These are phyloP conservation scores for Diplogasteroides magnus DNA, from an alignment of 1,140 invertebrate species.

Conservation along the genomic window DNA sequence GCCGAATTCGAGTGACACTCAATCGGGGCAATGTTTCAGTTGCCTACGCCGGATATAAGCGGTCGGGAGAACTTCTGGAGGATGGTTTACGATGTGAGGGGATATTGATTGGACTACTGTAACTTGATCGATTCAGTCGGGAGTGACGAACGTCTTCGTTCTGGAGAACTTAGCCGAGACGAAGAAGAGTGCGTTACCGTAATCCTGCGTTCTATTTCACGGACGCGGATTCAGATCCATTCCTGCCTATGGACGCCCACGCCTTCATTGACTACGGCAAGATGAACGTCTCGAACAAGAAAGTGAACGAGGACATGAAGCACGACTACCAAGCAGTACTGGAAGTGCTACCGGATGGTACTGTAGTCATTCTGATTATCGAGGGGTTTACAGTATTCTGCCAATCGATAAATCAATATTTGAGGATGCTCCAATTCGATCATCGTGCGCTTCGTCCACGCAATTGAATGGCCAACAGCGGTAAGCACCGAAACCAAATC, in stretches of 20 bases:
- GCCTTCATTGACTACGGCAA: neutral
- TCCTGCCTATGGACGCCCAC: neutral
- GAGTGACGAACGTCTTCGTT: neutral
- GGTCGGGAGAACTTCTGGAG: neutral
- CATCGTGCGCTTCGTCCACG: neutral
- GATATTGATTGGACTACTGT: neutral
- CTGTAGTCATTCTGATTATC: too few species aligned
- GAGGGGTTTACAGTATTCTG: too few species aligned
- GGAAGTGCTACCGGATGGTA: neutral
- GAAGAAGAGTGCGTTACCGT: neutral
- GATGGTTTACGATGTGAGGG: neutral
- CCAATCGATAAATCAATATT: neutral
- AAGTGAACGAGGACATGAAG: neutral
- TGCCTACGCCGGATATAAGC: neutral
- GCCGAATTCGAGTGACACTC: too few species aligned
- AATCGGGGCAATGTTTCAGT: too few species aligned
- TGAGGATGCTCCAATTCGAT: neutral
- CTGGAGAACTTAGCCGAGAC: neutral
- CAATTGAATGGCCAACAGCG: neutral
- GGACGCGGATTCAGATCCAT: neutral
- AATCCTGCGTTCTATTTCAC: neutral
- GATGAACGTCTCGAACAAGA: neutral
- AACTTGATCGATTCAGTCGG: neutral
- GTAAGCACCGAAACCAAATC: too few species aligned
- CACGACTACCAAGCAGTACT: neutral